Conservation (phyloP, 2,113 vertebrate genomes). For the human region GRCh38 chr14:57884001-57884500, state of each 20-base stretch:
- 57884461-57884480: neutral
- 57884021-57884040: slow-evolving; percentile 50
- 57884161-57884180: neutral
- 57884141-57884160: slow-evolving; percentile 16
- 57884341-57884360: neutral
- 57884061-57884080: neutral
- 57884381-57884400: neutral
- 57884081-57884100: slow-evolving; percentile 28
- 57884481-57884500: neutral
- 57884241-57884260: neutral
- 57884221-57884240: neutral
- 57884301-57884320: neutral
- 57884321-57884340: neutral
- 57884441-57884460: neutral
- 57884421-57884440: neutral
- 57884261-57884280: slow-evolving; percentile 16
- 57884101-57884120: neutral
- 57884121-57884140: slow-evolving; percentile 32
- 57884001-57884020: slow-evolving; percentile 30
- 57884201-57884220: slow-evolving; percentile 41
- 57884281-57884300: slow-evolving; percentile 4
- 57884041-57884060: slow-evolving; percentile 1
- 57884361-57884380: slow-evolving; percentile 1
- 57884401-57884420: neutral
- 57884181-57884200: neutral